Conservation (phyloP, 2,113 vertebrate species). For the Pelvicachromis taeniatus region DNA sequence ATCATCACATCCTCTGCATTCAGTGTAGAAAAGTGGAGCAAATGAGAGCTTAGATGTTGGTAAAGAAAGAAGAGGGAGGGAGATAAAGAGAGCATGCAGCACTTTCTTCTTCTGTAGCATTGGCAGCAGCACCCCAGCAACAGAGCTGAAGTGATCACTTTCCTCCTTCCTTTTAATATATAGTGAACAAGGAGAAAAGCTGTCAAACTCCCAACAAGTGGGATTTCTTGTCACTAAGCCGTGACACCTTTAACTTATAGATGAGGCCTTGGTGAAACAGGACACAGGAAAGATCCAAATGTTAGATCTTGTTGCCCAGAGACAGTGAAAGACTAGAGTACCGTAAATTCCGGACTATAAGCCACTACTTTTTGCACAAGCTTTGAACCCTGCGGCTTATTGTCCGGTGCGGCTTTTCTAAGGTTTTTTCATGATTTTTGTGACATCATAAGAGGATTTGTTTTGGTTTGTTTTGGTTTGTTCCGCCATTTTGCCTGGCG, state of each 20-base stretch:
- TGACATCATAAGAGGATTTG: too few relatives aligned
- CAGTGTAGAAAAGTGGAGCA: background rate
- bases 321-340: background rate
- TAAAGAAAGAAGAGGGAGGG: background rate
- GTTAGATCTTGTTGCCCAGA: background rate
- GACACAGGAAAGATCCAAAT: fast-evolving
- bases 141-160: conserved; percentile 17
- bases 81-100: background rate
- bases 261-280: background rate
- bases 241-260: background rate
- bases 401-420: too few relatives aligned
- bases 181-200: background rate
- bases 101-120: background rate
- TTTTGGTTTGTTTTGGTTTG: too few relatives aligned
- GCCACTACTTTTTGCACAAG: too few relatives aligned
- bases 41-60: background rate
- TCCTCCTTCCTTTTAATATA: conserved; percentile 1
- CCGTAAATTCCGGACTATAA: too few relatives aligned
- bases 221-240: background rate
- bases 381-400: too few relatives aligned
- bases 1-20: conserved; percentile 12
- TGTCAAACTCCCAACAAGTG: background rate
- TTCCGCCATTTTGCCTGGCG: too few relatives aligned
- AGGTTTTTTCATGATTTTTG: too few relatives aligned
- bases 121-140: background rate